Evolutionary conservation across 92 coral and sea anemone species (phyloP), one percentile per base, ranked within the genome.

Genomic region (Meandrina meandrites): DNA sequence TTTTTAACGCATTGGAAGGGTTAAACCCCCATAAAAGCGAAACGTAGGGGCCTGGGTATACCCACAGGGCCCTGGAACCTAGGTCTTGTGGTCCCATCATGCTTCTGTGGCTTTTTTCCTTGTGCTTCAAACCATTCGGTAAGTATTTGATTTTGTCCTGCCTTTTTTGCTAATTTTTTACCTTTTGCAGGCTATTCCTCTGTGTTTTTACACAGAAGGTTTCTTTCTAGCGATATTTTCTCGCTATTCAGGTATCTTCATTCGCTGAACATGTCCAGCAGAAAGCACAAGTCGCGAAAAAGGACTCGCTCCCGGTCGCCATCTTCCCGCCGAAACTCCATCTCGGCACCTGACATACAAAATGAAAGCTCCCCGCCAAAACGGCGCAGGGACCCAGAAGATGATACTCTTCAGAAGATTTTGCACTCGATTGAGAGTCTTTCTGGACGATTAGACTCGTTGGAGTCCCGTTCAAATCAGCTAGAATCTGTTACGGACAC

Each of bases 241-340:
- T 40, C 45, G 45, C 45, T 40, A 2, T 40, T 6, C 45, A 40
- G 45, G 45, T 40, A 40, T 40, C 6, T 40, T 40, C 45, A 40
- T 40, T 40, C 45, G 45, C 6, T 40, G 45, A 40, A 40, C 2
- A 40, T 40, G 45, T 40, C 45, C 45, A 40, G 45, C 45, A 76
- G 79, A 45, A 21, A 51, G 36, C 79, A 76, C 60, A 76, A 47
- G 32, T 76, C 57, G 11, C 80, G 19, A 22, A 76, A 76, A 48
- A 76, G 80, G 62, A 7, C 80, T 76, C 62, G 62, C 80, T 76
- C 80, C 7, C 64, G 80, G 80, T 48, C 80, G 62, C 51, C 79
- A 37, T 45, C 56, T 37, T 75, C 31, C 57, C 56, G 53, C 79
- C 80, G 5, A 42, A 50, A 76, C 58, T 37, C 56, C 6, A 30